A percentile compares a stretch with the other conserved stretches of the same genome.
Conservation (phyloP, 2,888 invertebrate genomes). For the Dicyrtoma fusca region DNA sequence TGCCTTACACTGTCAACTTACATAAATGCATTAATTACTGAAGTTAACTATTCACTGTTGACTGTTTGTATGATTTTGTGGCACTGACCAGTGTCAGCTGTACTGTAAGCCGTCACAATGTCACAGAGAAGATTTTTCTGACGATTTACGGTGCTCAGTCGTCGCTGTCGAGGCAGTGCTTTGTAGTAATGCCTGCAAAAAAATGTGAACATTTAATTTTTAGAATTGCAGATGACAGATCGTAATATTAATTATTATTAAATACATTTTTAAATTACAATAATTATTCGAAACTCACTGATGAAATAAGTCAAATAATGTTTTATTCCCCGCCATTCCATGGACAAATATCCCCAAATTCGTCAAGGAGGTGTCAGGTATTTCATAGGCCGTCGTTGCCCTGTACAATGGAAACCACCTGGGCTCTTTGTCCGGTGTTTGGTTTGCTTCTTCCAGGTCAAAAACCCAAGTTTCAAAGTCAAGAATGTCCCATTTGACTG, state of each 20-base stretch:
- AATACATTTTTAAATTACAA: neutral
- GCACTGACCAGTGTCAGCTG: too few species aligned
- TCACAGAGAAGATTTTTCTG: neutral
- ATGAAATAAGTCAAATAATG: constrained; percentile 12
- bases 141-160: neutral
- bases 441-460: constrained; percentile 60
- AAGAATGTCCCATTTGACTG: constrained; percentile 58
- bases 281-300: neutral
- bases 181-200: constrained; percentile 38
- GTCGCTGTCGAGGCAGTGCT: neutral
- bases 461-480: constrained; percentile 61
- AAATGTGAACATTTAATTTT: neutral
- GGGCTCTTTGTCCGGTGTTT: constrained; percentile 52
- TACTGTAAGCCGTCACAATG: neutral
- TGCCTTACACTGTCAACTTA: too few species aligned
- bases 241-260: neutral
- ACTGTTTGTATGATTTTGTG: too few species aligned
- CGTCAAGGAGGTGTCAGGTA: constrained; percentile 59
- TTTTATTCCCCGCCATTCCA: constrained; percentile 6
- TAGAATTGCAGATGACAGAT: too few species aligned
- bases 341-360: neutral
- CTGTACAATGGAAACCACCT: constrained; percentile 60
- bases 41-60: too few species aligned
- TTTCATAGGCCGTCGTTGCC: constrained; percentile 59
- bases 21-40: too few species aligned